phyloP scores from a whole-genome alignment of 2,113 vertebrate genomes.

The Eulemur macaco region DNA sequence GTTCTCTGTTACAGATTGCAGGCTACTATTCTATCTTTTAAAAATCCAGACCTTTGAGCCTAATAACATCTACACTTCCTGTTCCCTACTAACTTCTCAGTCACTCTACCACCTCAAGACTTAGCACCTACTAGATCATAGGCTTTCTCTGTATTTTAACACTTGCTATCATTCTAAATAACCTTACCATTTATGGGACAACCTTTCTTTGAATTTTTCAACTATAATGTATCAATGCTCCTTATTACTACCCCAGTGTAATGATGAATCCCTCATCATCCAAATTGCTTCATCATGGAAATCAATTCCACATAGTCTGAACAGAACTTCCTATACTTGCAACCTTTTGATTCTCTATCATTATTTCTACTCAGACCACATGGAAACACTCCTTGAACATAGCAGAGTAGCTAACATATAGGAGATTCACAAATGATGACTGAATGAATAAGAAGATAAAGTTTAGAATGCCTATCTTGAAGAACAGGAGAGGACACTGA shows the following conservation, averaged over 20 bases:
- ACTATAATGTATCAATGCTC: neutral
- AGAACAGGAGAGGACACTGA: neutral
- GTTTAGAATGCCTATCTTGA: neutral
- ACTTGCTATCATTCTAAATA: neutral
- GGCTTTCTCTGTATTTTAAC: neutral
- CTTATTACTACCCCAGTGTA: neutral
- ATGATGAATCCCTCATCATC: neutral
- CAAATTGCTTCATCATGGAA: neutral
- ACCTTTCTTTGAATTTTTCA: neutral
- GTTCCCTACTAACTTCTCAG: neutral
- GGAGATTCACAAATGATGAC: neutral
- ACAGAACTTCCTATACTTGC: neutral
- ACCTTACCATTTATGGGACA: neutral
- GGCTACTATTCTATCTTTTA: neutral
- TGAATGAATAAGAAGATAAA: neutral
- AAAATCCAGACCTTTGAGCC: neutral
- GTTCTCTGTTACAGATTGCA: neutral
- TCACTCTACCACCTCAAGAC: neutral
- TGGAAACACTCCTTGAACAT: neutral
- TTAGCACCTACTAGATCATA: neutral
- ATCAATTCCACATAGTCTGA: neutral
- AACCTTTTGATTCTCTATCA: neutral
- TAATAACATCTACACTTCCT: neutral
- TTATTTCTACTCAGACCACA: conserved; percentile 31
- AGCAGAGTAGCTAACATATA: neutral